Evolutionary conservation across 2,113 vertebrate species (phyloP).

Genomic region (Genyomyrus donnyi): DNA sequence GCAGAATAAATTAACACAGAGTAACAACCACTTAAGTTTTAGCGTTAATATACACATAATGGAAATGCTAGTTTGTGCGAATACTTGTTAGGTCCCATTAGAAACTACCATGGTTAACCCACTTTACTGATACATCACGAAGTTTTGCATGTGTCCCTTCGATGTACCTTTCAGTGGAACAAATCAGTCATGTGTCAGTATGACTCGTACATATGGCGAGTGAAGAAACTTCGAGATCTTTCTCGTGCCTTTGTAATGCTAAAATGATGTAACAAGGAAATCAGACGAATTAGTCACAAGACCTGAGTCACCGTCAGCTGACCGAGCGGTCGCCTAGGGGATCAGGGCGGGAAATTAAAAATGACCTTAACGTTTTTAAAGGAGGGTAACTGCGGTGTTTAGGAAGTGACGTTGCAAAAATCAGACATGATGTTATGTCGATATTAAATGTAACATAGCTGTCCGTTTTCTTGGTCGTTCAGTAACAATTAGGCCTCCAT

Average conservation of each 20-base stretch:
- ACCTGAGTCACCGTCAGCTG: slow-evolving; percentile 48
- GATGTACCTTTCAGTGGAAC: neutral
- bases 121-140: neutral
- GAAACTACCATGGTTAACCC: neutral
- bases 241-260: neutral
- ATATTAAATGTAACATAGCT: neutral
- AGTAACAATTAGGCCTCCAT: neutral
- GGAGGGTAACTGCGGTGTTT: neutral
- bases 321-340: slow-evolving; percentile 7
- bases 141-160: neutral
- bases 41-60: neutral
- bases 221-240: slow-evolving; percentile 4
- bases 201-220: neutral
- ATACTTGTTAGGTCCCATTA: neutral
- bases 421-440: too few species aligned
- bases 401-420: slow-evolving; percentile 6
- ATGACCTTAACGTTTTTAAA: neutral
- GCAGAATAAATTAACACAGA: neutral
- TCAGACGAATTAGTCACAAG: slow-evolving; percentile 17
- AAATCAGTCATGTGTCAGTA: neutral
- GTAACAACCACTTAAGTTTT: neutral
- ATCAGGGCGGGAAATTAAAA: neutral
- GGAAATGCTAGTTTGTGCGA: neutral
- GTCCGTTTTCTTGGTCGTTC: neutral
- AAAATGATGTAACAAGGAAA: slow-evolving; percentile 17